These are phyloP conservation scores for Pantherophis guttatus DNA, from an alignment of 2,113 vertebrate species.

Conservation along the genomic window DNA sequence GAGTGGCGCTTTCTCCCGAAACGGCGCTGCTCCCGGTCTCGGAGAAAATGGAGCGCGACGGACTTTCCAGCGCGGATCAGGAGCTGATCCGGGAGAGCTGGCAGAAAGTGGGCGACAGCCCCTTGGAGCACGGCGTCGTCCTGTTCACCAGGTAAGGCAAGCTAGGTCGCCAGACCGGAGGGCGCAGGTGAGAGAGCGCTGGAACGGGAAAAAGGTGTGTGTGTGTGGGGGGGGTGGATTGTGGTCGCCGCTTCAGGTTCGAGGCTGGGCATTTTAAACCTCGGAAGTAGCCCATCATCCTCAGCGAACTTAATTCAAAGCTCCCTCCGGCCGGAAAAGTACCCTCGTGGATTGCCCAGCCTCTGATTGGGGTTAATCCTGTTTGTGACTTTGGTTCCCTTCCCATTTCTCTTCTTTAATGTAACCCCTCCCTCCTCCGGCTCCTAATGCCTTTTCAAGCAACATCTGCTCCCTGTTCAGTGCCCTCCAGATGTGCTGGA, in stretches of 20 bases:
- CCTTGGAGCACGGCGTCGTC: slow-evolving; percentile 84
- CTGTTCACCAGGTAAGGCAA: slow-evolving; percentile 85
- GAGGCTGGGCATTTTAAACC: not conserved
- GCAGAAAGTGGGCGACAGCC: slow-evolving; percentile 83
- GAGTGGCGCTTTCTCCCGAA: not conserved
- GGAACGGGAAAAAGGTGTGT: not conserved
- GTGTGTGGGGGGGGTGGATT: too few species aligned
- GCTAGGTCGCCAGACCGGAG: not conserved
- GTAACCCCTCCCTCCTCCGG: not conserved
- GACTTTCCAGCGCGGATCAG: slow-evolving; percentile 77
- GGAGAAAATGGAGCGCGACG: slow-evolving; percentile 70
- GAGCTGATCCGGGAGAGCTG: slow-evolving; percentile 91
- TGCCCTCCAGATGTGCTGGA: not conserved
- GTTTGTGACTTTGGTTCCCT: not conserved
- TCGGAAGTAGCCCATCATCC: not conserved
- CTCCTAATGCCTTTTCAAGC: not conserved
- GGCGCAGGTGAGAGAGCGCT: not conserved
- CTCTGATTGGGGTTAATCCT: not conserved
- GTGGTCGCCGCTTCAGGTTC: not conserved
- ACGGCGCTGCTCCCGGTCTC: not conserved
- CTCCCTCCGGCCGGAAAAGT: not conserved
- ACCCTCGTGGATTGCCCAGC: too few species aligned
- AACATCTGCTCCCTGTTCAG: not conserved
- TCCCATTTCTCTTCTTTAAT: not conserved
- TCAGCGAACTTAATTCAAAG: not conserved